Evolutionary conservation across 2,797 vertebrate species (phyloP).

Genomic region (Rhincodon typus): DNA sequence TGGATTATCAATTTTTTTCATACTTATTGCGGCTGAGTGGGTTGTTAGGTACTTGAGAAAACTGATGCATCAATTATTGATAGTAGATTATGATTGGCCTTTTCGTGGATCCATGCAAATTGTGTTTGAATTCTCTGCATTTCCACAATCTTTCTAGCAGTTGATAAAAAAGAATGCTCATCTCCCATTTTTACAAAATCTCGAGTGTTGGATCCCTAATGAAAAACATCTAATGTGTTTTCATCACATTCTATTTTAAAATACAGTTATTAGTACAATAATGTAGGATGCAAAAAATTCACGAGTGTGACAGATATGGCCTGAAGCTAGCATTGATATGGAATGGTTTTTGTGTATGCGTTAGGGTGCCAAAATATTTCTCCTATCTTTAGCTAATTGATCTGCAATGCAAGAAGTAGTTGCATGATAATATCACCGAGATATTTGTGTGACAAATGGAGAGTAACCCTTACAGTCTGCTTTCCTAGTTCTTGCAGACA

Average conservation of each 20-base stretch:
- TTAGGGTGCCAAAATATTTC: constrained; percentile 97
- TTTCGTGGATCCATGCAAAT: neutral
- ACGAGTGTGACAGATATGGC: neutral
- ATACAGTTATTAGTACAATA: neutral
- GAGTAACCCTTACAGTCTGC: constrained; percentile 79
- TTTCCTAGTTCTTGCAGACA: constrained; percentile 76
- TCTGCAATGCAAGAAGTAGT: constrained; percentile 67
- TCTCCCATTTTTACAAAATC: neutral
- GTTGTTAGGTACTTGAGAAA: constrained; percentile 31
- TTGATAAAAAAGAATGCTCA: neutral
- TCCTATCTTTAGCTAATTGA: constrained; percentile 82
- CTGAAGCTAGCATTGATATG: neutral
- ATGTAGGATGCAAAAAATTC: neutral
- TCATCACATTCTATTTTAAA: neutral
- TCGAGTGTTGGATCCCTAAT: neutral
- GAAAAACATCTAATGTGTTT: neutral
- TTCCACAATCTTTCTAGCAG: neutral
- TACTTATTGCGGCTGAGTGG: neutral
- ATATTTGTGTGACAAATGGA: constrained; percentile 70
- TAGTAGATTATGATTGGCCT: constrained; percentile 7
- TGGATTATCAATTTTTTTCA: constrained; percentile 5
- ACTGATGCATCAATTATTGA: constrained; percentile 18
- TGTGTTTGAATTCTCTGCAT: neutral
- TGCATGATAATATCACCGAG: constrained; percentile 83
- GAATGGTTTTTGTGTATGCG: constrained; percentile 77